These are phyloP conservation scores for human (Homo sapiens) DNA, from an alignment of 2,113 vertebrate species.

Conservation along the genomic window DNA sequence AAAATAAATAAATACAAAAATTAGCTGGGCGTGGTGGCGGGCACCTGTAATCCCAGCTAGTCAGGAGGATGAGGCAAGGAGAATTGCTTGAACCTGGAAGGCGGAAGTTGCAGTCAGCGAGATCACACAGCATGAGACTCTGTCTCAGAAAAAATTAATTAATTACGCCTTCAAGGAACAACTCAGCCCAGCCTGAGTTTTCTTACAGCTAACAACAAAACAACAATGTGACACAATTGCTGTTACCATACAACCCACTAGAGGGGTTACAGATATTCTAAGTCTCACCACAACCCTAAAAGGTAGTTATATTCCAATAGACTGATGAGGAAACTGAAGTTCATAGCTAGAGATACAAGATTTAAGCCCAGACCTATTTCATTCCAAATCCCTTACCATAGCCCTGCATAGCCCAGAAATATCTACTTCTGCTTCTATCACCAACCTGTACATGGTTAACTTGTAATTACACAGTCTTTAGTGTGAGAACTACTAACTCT, in stretches of 20 bases:
- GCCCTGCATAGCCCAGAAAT: neutral
- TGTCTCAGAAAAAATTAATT: too few species aligned
- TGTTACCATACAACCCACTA: neutral
- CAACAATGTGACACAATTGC: neutral
- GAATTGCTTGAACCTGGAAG: too few species aligned
- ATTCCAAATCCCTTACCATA: neutral
- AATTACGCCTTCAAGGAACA: neutral
- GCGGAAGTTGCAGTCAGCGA: too few species aligned
- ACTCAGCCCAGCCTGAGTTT: neutral
- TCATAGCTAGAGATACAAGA: neutral
- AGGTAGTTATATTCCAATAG: neutral
- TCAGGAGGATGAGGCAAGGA: too few species aligned
- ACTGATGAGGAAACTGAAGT: neutral
- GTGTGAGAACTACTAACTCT: neutral
- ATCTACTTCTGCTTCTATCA: neutral
- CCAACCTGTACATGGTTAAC: neutral
- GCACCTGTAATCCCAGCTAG: too few species aligned
- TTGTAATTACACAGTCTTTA: neutral
- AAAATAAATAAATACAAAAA: too few species aligned
- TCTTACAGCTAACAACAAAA: neutral
- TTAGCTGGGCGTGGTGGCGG: too few species aligned
- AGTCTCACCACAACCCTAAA: neutral
- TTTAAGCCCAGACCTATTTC: neutral
- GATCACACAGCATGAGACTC: too few species aligned
- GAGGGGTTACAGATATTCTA: neutral